Percentiles rank a stretch among this genome's conserved stretches.
Conservation (phyloP, 2,797 vertebrate genomes). For the Poecilia picta region DNA sequence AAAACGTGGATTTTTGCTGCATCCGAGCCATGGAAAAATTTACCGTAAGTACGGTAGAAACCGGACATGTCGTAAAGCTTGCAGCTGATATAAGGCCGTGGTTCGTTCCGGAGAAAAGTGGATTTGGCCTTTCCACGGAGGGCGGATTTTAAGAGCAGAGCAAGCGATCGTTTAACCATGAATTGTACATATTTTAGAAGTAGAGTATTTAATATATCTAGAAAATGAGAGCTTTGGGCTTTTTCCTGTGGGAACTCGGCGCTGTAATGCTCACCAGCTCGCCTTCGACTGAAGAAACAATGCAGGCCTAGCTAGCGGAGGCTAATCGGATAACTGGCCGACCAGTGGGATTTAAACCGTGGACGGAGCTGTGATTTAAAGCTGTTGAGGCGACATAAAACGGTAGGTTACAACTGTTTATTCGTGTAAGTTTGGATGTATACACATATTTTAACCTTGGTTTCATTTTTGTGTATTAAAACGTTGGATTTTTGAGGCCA, state of each 20-base stretch:
- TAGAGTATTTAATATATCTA: background rate
- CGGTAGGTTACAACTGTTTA: conserved; percentile 42
- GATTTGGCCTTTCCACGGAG: conserved; percentile 21
- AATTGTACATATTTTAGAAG: conserved; percentile 25
- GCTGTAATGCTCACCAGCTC: conserved; percentile 40
- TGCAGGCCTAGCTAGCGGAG: conserved; percentile 75
- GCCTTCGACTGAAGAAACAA: conserved; percentile 70
- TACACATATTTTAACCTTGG: fast-evolving
- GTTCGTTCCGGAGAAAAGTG: conserved; percentile 70
- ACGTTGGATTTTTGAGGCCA: background rate
- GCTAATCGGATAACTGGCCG: conserved; percentile 57
- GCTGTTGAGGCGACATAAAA: conserved; percentile 16
- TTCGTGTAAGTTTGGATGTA: fast-evolving
- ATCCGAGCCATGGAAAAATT: background rate
- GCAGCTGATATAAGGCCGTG: conserved; percentile 71
- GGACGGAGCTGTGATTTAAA: conserved; percentile 49
- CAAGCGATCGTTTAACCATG: conserved; percentile 25
- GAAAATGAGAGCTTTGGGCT: conserved; percentile 31
- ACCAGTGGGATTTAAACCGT: conserved; percentile 71
- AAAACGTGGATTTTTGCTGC: background rate
- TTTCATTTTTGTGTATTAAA: background rate
- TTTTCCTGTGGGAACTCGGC: conserved; percentile 11
- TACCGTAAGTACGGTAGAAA: conserved; percentile 42
- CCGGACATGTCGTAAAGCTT: conserved; percentile 62
- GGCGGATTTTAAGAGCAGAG: background rate